Percentiles rank a stretch among this genome's conserved stretches.
Evolutionary conservation across 1,140 invertebrate species (phyloP).

Genomic region (Pissodes strobi): DNA sequence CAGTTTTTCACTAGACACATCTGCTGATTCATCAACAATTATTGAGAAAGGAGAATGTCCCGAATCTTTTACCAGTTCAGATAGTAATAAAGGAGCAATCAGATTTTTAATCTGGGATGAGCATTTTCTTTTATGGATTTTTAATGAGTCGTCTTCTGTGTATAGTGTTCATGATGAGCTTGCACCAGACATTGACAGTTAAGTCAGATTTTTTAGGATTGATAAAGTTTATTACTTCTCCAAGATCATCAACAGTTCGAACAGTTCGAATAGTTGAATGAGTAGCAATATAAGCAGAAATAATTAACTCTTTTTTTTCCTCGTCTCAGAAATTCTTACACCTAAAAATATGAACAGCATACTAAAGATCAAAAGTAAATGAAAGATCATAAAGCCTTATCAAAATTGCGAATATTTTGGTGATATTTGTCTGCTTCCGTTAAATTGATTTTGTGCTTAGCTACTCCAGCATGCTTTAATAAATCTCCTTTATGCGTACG

Average conservation of each 20-base stretch:
- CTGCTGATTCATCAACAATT: constrained; percentile 19
- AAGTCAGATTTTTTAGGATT: not conserved
- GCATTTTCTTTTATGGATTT: constrained; percentile 17
- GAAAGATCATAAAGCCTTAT: too few relatives aligned
- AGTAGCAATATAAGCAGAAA: not conserved
- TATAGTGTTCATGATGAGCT: not conserved
- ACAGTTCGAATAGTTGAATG: not conserved
- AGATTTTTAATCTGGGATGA: constrained; percentile 1
- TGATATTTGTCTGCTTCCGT: too few relatives aligned
- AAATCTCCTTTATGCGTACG: too few relatives aligned
- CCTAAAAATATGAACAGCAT: too few relatives aligned
- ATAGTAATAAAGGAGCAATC: constrained; percentile 8
- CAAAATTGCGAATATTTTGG: too few relatives aligned
- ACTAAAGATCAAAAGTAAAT: too few relatives aligned
- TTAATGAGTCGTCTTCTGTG: not conserved
- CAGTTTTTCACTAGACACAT: constrained; percentile 7
- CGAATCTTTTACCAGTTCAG: not conserved
- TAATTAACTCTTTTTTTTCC: constrained; percentile 18
- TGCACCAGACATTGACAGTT: not conserved
- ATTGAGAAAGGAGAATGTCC: constrained; percentile 14
- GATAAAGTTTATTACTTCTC: constrained; percentile 2
- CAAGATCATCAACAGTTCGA: constrained; percentile 10
- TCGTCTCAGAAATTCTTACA: too few relatives aligned
- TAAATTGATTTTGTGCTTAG: too few relatives aligned
- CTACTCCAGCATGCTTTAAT: too few relatives aligned